phyloP scores from a whole-genome alignment of 2,888 invertebrate species.

The Cerastis rubricosa region DNA sequence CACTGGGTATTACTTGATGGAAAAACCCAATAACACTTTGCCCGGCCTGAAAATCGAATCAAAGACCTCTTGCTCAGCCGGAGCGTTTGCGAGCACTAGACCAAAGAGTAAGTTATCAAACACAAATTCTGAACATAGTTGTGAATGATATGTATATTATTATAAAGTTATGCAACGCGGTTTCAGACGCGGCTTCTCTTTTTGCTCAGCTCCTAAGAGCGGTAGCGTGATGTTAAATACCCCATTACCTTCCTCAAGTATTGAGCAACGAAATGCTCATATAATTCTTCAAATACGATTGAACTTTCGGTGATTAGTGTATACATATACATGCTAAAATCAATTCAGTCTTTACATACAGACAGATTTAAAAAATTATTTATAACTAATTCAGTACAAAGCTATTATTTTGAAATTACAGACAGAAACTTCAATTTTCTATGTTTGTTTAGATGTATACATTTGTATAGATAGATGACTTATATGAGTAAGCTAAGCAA shows the following conservation, averaged over 20 bases:
- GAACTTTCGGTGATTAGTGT: neutral
- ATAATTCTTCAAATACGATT: neutral
- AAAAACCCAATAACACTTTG: neutral
- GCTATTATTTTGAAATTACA: too few species aligned
- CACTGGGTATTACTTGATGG: neutral
- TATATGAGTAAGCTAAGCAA: constrained; percentile 18
- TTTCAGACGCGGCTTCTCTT: neutral
- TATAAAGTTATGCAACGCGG: neutral
- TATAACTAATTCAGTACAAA: too few species aligned
- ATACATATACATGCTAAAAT: too few species aligned
- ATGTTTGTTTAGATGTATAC: neutral
- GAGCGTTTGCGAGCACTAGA: neutral
- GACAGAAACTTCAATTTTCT: too few species aligned
- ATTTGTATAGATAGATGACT: neutral
- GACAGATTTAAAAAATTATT: too few species aligned
- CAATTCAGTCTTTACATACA: too few species aligned
- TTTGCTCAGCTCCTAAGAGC: too few species aligned
- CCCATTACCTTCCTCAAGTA: neutral
- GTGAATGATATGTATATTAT: too few species aligned
- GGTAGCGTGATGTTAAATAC: neutral
- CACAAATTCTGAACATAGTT: too few species aligned
- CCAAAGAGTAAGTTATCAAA: neutral
- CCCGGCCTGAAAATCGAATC: neutral
- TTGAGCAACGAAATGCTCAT: neutral
- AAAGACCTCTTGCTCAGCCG: neutral